Evolutionary conservation across 2,797 vertebrate species (phyloP).

Genomic region (Onychomys torridus): DNA sequence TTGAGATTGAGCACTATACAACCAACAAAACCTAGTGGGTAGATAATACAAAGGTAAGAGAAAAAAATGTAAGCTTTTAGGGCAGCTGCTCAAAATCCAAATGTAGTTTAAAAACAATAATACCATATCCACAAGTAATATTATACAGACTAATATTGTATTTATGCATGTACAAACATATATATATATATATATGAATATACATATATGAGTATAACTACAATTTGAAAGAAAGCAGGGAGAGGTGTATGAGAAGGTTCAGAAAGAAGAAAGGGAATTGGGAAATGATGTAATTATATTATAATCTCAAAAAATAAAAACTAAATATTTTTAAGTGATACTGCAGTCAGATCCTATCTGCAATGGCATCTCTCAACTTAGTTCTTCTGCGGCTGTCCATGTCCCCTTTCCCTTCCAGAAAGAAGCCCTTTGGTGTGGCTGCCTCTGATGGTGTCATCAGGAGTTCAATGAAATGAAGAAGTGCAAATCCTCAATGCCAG

Average conservation of each 20-base stretch:
- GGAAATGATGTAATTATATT: neutral
- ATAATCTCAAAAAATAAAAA: neutral
- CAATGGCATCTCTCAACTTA: neutral
- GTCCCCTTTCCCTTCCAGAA: neutral
- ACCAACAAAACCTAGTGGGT: neutral
- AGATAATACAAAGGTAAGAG: neutral
- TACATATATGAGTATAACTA: neutral
- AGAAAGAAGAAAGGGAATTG: neutral
- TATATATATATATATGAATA: neutral
- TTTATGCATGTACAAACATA: too few relatives aligned
- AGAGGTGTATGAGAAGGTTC: neutral
- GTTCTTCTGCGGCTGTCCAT: neutral
- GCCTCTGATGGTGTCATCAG: neutral
- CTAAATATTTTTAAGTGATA: neutral
- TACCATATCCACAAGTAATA: neutral
- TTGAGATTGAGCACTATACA: neutral
- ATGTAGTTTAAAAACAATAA: neutral
- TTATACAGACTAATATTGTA: neutral
- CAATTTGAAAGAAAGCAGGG: neutral
- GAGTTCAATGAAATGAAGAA: neutral
- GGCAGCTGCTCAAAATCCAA: conserved; percentile 1
- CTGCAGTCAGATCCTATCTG: neutral
- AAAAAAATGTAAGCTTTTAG: neutral
- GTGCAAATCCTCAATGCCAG: neutral
- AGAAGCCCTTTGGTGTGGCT: neutral